A percentile compares a stretch with the other conserved stretches of the same genome.
Conservation (phyloP, 2,888 invertebrate species). For the Griposia aprilina region DNA sequence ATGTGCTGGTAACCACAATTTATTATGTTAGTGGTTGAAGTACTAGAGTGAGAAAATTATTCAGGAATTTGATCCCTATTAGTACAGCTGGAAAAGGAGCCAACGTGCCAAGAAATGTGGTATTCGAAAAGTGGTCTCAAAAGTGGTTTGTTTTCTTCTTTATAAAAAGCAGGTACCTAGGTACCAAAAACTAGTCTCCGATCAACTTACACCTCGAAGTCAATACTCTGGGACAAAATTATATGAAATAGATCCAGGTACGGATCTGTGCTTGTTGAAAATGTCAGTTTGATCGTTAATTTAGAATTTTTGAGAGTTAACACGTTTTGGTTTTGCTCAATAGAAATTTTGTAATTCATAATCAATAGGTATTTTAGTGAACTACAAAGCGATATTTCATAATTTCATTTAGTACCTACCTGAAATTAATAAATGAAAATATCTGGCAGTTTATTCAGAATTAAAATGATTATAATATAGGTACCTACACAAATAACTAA, state of each 20-base stretch:
- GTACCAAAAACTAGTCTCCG: background rate
- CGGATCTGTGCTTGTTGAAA: background rate
- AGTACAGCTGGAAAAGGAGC: too few species aligned
- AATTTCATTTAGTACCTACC: background rate
- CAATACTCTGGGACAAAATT: background rate
- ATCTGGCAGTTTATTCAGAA: background rate
- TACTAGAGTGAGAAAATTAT: constrained; percentile 3
- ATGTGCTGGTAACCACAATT: constrained; percentile 64
- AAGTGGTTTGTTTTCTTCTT: background rate
- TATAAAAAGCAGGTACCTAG: background rate
- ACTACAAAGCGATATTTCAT: background rate
- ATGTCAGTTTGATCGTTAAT: background rate
- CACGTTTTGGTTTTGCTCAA: background rate
- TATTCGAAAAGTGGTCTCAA: background rate
- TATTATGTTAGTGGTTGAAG: constrained; percentile 53
- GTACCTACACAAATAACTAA: too few species aligned
- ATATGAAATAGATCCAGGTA: background rate
- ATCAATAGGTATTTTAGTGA: background rate
- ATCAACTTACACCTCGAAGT: too few species aligned
- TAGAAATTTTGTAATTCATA: background rate
- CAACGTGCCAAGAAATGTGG: background rate
- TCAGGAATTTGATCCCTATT: background rate
- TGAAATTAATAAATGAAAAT: background rate
- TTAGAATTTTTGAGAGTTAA: background rate
- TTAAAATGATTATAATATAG: background rate